Conservation (phyloP, 2,797 vertebrate species). For the Clarias platycephalus region DNA sequence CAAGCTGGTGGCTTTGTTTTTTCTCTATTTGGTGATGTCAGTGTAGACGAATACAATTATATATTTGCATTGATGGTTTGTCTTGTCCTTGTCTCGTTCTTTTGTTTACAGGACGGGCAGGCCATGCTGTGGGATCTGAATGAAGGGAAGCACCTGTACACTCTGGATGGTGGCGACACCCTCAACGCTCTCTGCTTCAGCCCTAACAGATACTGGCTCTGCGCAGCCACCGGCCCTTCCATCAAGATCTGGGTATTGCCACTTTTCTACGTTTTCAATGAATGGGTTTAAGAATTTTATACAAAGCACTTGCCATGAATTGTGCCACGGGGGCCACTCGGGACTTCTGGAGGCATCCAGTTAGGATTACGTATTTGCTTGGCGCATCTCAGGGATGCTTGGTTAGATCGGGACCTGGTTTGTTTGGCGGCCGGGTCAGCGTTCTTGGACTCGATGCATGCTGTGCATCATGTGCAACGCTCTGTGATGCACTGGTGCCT, state of each 20-base stretch:
- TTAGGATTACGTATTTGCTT: too few species aligned
- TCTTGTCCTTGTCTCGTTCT: neutral
- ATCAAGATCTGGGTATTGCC: slow-evolving; percentile 94
- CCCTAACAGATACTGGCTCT: slow-evolving; percentile 98
- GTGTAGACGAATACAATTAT: neutral
- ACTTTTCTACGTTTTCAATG: neutral
- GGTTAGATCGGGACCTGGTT: too few species aligned
- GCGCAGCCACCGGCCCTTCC: slow-evolving; percentile 93
- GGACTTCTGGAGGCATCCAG: too few species aligned
- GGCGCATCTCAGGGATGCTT: too few species aligned
- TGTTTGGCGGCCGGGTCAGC: too few species aligned
- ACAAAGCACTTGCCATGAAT: neutral
- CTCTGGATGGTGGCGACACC: slow-evolving; percentile 90
- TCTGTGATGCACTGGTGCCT: too few species aligned
- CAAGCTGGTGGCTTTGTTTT: neutral
- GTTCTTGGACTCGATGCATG: too few species aligned
- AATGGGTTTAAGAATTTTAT: neutral
- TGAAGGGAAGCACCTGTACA: slow-evolving; percentile 97
- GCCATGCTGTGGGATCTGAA: slow-evolving; percentile 99
- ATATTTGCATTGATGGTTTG: neutral
- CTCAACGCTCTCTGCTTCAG: slow-evolving; percentile 98
- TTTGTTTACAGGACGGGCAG: slow-evolving; percentile 82
- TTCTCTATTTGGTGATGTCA: neutral
- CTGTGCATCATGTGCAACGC: too few species aligned
- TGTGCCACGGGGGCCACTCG: too few species aligned